Evolutionary conservation across 1,140 invertebrate species (phyloP).

Genomic region (Oryctes rhinoceros): DNA sequence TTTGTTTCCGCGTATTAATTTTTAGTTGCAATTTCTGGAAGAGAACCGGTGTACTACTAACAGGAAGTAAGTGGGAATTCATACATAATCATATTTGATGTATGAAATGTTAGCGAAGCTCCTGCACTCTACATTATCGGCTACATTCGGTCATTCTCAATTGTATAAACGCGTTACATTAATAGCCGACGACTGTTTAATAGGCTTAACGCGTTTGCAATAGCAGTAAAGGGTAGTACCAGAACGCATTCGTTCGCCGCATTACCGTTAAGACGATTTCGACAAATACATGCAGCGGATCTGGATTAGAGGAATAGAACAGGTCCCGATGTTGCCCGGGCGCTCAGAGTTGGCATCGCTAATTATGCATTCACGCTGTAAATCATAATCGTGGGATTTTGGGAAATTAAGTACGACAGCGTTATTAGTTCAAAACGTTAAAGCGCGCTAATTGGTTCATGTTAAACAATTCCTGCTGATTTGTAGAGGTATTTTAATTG

Average conservation of each 20-base stretch:
- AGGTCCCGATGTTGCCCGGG: neutral
- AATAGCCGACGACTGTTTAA: slow-evolving; percentile 25
- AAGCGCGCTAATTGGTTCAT: too few species aligned
- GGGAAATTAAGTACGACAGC: neutral
- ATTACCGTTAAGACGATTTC: slow-evolving; percentile 36
- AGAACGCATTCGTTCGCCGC: slow-evolving; percentile 7
- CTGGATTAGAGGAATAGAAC: slow-evolving; percentile 17
- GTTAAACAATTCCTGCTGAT: too few species aligned
- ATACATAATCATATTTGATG: too few species aligned
- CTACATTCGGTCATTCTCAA: slow-evolving; percentile 1
- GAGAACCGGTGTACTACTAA: too few species aligned
- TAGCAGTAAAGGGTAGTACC: neutral
- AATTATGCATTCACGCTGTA: slow-evolving; percentile 18
- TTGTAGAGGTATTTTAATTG: too few species aligned
- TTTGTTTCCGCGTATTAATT: too few species aligned
- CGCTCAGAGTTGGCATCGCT: neutral
- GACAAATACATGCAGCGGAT: slow-evolving; percentile 19
- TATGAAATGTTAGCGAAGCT: too few species aligned
- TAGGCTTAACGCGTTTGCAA: slow-evolving; percentile 30
- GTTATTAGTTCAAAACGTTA: neutral
- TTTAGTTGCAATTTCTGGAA: too few species aligned
- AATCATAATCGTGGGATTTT: slow-evolving; percentile 3
- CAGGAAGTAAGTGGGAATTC: too few species aligned
- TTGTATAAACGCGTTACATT: slow-evolving; percentile 27
- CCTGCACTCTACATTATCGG: neutral